phyloP scores from a whole-genome alignment of 2,888 invertebrate genomes.

The Epinotia nisella region DNA sequence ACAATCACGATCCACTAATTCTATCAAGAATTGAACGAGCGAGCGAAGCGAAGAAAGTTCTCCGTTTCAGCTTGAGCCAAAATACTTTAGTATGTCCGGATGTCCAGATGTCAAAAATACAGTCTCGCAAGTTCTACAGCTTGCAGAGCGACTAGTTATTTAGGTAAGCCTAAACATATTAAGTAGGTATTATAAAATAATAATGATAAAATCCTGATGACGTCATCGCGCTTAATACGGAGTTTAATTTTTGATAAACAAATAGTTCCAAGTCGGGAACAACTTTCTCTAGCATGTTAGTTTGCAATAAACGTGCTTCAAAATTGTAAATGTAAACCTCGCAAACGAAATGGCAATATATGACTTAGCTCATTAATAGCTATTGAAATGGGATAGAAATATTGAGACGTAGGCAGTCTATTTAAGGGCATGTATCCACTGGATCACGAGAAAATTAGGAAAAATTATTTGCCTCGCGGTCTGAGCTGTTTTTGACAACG shows the following conservation, averaged over 20 bases:
- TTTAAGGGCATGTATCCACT: neutral
- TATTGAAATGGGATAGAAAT: slow-evolving; percentile 49
- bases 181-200: too few species aligned
- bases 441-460: neutral
- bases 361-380: slow-evolving; percentile 53
- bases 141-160: too few species aligned
- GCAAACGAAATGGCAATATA: slow-evolving; percentile 43
- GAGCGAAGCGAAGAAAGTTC: too few species aligned
- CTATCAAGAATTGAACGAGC: too few species aligned
- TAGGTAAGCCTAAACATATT: too few species aligned
- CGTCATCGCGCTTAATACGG: neutral
- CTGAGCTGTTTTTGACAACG: neutral
- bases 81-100: too few species aligned
- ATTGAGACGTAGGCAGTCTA: slow-evolving; percentile 16
- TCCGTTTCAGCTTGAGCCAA: too few species aligned
- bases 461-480: neutral
- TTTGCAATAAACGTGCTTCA: slow-evolving; percentile 35
- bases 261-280: neutral
- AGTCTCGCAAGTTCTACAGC: too few species aligned
- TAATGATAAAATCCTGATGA: neutral
- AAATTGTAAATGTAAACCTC: neutral
- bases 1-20: too few species aligned
- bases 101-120: too few species aligned
- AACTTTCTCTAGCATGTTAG: slow-evolving; percentile 21
- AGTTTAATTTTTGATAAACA: neutral